Conservation (phyloP, 2,888 invertebrate genomes). For the Xestia ashworthii region DNA sequence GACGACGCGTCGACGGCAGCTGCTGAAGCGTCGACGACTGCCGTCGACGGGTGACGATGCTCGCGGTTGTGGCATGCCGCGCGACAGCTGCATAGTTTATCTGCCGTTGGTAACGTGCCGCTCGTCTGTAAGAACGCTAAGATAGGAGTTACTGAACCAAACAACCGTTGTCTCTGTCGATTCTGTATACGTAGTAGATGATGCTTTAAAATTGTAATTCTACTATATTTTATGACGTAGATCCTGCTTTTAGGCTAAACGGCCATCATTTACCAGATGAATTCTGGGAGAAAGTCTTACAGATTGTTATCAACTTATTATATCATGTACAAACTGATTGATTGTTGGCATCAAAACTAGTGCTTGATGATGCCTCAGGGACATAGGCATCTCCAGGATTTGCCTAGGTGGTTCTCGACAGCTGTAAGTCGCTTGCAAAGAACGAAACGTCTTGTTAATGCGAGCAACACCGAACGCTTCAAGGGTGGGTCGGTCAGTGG, state of each 20-base stretch:
- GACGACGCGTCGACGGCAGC: too few relatives aligned
- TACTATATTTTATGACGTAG: not conserved
- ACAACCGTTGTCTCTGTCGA: not conserved
- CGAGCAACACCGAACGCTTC: not conserved
- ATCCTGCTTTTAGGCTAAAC: not conserved
- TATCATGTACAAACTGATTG: not conserved
- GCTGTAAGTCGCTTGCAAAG: not conserved
- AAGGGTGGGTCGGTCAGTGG: not conserved
- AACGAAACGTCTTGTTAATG: not conserved
- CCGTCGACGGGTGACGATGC: too few relatives aligned
- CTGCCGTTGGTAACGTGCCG: too few relatives aligned
- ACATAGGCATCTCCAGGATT: not conserved
- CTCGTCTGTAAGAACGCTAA: not conserved
- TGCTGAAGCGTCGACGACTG: too few relatives aligned
- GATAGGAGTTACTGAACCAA: not conserved
- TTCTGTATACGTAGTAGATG: not conserved
- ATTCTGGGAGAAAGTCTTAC: not conserved
- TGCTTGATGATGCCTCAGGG: not conserved
- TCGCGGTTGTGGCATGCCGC: too few relatives aligned
- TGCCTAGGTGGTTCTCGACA: not conserved
- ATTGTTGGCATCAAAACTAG: not conserved
- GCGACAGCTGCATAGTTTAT: too few relatives aligned
- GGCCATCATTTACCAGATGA: not conserved
- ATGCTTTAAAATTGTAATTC: not conserved
- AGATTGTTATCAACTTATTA: too few relatives aligned